Conservation (phyloP, 2,797 vertebrate genomes). For the Danio jaintianensis region DNA sequence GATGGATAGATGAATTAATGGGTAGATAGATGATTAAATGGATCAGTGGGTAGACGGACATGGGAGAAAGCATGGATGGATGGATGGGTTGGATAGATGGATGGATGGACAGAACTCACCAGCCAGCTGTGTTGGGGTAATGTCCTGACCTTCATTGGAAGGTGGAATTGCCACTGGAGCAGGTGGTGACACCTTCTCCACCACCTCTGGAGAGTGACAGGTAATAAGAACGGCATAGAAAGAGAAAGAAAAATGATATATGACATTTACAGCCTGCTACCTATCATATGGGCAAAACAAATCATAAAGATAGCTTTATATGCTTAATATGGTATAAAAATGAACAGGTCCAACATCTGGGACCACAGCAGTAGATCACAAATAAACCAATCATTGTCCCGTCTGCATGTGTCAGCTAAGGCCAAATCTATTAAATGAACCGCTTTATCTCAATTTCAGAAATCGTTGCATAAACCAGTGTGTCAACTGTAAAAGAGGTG, state of each 20-base stretch:
- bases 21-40: too few species aligned
- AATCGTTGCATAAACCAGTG: constrained; percentile 1
- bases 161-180: constrained; percentile 89
- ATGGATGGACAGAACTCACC: constrained; percentile 74
- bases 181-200: constrained; percentile 92
- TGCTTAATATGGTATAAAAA: not conserved
- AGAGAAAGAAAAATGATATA: not conserved
- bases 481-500: not conserved
- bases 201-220: constrained; percentile 80
- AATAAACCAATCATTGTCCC: not conserved
- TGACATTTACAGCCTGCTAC: not conserved
- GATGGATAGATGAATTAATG: too few species aligned
- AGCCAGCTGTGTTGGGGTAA: constrained; percentile 91
- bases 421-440: not conserved
- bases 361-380: not conserved
- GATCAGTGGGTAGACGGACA: too few species aligned
- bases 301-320: not conserved
- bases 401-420: not conserved
- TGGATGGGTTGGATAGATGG: not conserved
- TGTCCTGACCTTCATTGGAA: constrained; percentile 92
- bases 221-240: not conserved
- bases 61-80: too few species aligned
- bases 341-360: not conserved
- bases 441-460: not conserved
- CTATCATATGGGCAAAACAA: not conserved